Evolutionary conservation across 2,888 invertebrate species (phyloP).

Genomic region (Balanococcus diminutus): DNA sequence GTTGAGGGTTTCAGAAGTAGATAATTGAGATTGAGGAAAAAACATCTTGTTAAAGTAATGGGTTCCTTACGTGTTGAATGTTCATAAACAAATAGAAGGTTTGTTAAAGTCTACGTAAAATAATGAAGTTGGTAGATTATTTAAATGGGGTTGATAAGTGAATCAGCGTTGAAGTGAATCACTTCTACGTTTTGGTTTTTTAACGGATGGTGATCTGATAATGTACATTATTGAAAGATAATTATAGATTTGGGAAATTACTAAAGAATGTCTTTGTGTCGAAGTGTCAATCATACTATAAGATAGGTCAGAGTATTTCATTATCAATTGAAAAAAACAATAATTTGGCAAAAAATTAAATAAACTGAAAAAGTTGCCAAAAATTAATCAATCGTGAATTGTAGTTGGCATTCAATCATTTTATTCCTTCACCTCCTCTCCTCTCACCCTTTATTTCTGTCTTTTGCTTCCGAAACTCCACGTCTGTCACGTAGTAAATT

Average conservation of each 20-base stretch:
- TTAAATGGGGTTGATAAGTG: not conserved
- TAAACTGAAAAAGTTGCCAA: not conserved
- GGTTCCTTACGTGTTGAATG: not conserved
- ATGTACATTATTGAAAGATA: no score
- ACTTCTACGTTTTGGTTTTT: no score
- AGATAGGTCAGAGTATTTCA: no score
- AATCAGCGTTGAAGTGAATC: no score
- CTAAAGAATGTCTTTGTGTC: no score
- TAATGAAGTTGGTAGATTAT: not conserved
- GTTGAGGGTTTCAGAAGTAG: not conserved
- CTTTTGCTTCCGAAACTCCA: no score
- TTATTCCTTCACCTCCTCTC: not conserved
- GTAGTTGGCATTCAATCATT: not conserved
- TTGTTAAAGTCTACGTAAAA: not conserved
- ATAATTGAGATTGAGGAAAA: not conserved
- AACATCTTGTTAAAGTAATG: not conserved
- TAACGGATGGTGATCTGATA: no score
- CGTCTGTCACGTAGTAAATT: no score
- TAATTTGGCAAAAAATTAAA: not conserved
- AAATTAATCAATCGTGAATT: not conserved
- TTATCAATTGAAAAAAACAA: not conserved
- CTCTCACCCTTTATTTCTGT: no score
- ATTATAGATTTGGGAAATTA: no score
- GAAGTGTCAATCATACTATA: no score
- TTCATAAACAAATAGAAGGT: not conserved